Evolutionary conservation across 1,140 invertebrate species (phyloP), one percentile per base, ranked within the genome.

Genomic region (Dreissena rostriformis): DNA sequence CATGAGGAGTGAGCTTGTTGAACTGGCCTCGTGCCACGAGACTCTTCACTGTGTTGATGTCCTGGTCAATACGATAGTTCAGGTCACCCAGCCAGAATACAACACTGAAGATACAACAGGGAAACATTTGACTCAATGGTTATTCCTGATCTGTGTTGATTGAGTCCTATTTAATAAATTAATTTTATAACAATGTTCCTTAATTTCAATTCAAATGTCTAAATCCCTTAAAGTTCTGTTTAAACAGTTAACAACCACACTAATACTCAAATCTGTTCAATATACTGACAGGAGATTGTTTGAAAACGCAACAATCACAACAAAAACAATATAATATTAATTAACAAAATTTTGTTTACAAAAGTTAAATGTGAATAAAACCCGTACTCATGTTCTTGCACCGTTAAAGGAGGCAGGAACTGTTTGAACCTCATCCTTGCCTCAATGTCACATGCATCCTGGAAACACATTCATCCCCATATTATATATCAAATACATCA

Each of bases 11-110:
- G 11, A 98, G 94, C n/a, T 95, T 93, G 51, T 93, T 91, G 91
- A 96, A 96, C 22, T 26, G 51, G 5, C 80, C 80, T 57, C 68
- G 51, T n/a, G 15, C 19, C 22, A 82, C 80, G 22, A 15, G 22
- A 6, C 77, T 94, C 93, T 98, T 98, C 0, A 97, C 97, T 76
- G 95, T 94, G 11, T 93, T 92, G 17, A 95, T 95, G 89, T 96
- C 96, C 84, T 97, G 94, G 89, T 97, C 96, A 74, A 99, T 96
- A 65, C 99, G 95, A 94, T 99, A 99, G 94, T 99, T 99, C 52
- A 99, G 95, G 94, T 99, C 98, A 28, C 99, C 99, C 87, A 99
- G 93, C 98, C 98, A 99, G 93, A 98, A 99, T 51, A 99, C 96
- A 90, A 93, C 71, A 97, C 98, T 94, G 96, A 96, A 92, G 84